Evolutionary conservation across 2,797 vertebrate genomes (phyloP), one percentile per base, ranked within the genome.

Genomic region (Ispidina lecontei): DNA sequence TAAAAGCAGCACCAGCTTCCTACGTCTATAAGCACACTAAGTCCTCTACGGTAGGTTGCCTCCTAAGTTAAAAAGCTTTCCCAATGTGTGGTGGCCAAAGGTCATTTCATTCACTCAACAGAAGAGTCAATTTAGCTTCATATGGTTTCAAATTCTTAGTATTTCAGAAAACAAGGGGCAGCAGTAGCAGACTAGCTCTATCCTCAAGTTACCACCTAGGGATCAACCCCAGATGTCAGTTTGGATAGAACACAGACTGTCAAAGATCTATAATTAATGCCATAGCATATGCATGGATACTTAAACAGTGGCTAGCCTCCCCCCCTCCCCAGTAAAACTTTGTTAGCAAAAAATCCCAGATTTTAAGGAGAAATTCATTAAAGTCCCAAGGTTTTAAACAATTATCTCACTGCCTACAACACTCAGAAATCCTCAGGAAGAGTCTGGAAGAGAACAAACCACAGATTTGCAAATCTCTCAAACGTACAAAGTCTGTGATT

Each of bases 221-320:
- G 83, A 90, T 75, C 82, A 88, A 49, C 21, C 43, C 78, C 93
- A 95, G 72, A 90, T 84, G 78, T 87, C 93, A 47, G 69, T 62
- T 87, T 71, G 84, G 72, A 83, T 37, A 64, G 62, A 80, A 64
- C 29, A 49, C 33, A 93, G 62, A 71, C 86, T 93, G 84, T 91
- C 81, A 82, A 55, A 91, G 87, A 91, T 93, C 73, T 71, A 52
- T 95, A 93, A 77, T 92, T 93, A 84, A 93, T 77, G 80, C 49
- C 4, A 2, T n/a, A 23, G 25, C 68, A 74, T 63, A 91, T 33
- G 26, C 44, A 49, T 7, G 13, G 60, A 73, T 73, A 78, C 46
- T 81, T 46, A 73, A 0, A 52, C 41, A 71, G 56, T 18, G 43
- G 23, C 33, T 33, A 31, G 49, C 25, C 49, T 51, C 16, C 49